Base-by-base conservation (phyloP, 1,140 invertebrate species). In the Cotesia chilonis region DNA sequence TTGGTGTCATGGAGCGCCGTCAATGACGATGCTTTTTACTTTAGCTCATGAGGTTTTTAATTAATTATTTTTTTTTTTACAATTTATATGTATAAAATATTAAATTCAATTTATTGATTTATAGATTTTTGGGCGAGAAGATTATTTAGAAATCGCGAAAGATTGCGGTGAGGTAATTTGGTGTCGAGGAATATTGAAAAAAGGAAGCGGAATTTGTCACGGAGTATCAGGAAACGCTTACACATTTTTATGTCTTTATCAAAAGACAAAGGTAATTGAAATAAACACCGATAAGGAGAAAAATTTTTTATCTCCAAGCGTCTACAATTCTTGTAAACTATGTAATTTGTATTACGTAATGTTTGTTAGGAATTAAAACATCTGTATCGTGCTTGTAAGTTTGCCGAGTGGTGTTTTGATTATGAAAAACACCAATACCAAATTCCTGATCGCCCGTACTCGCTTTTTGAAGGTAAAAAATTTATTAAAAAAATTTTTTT, bases 1-100 rank as follows among this genome's bases (percentile, higher is more conserved):
- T 76, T 98, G 96, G 96, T 98, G 96, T 88, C 96, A 98, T 84
- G 97, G 97, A 12, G 94, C 96, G 20, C 94, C 96, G 59, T 96
- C 96, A 14, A 93, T 95, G 86, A 88, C 95, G 12, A 90, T 93
- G 79, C 87, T 96, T 68, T 93, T 94, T 77, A 83, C 89, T 70
- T 83, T 91, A 78, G 95, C 96, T 52, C 91, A 93, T 82, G 87
- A 95, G 88, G 95, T 28, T 64, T 7, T 59, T 54, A 61, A 52
- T 68, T 7, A 68, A 73, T 37, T 72, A 52, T 52, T 70, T 47
- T 47, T 47, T 47, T 41, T 41, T 28, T 3, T 28, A 28, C 28
- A 28, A 28, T 28, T 28, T 28, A 28, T 28, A 28, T 28, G 28
- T 2, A 1, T 28, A 28, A 28, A 28, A 28, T 28, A 28, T 28